These are phyloP conservation scores for Mormoops blainvillei DNA, from an alignment of 2,113 vertebrate species.

Conservation along the genomic window DNA sequence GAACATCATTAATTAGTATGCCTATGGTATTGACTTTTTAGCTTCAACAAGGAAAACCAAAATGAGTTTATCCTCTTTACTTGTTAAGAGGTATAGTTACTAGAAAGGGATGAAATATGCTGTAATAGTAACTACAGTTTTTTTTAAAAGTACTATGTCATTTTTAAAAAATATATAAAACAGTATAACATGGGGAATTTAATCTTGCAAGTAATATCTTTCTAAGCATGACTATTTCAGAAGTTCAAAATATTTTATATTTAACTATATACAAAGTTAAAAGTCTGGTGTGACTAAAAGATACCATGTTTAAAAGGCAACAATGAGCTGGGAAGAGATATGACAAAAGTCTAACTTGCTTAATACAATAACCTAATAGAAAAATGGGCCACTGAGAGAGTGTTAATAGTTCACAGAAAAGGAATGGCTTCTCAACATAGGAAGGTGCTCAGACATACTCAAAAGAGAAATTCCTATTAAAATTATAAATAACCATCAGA, in stretches of 20 bases:
- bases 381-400: not conserved
- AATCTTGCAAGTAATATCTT: slow-evolving; percentile 6
- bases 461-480: not conserved
- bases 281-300: not conserved
- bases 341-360: not conserved
- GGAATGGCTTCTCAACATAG: not conserved
- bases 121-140: not conserved
- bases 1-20: not conserved
- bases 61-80: not conserved
- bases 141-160: not conserved
- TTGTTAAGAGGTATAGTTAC: not conserved
- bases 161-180: not conserved
- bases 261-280: not conserved
- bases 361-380: not conserved
- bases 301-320: not conserved
- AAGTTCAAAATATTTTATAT: not conserved
- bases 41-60: not conserved
- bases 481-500: not conserved
- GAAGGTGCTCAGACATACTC: not conserved
- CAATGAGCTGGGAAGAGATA: not conserved
- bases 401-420: not conserved
- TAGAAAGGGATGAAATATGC: not conserved
- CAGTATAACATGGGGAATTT: not conserved
- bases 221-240: not conserved
- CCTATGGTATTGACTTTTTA: not conserved